A percentile compares a stretch with the other conserved stretches of the same genome.
Evolutionary conservation across 2,113 vertebrate species (phyloP).

Genomic region (Silurus asotus): DNA sequence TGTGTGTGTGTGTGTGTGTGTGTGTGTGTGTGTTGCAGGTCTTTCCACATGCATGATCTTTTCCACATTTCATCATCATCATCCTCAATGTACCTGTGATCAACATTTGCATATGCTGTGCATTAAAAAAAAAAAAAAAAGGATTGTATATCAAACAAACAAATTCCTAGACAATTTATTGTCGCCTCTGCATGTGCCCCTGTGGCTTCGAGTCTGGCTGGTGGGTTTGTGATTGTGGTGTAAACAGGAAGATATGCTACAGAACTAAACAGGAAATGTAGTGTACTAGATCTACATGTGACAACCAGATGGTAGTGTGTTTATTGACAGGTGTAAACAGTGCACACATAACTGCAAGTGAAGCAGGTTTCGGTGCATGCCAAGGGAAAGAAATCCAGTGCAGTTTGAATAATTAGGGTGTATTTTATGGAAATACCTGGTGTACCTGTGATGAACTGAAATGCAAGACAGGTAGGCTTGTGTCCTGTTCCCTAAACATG

Average conservation of each 20-base stretch:
- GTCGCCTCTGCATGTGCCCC: neutral
- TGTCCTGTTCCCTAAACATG: neutral
- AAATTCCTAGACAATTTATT: slow-evolving; percentile 21
- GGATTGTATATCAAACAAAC: too few relatives aligned
- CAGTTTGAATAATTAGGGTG: neutral
- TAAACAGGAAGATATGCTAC: slow-evolving; percentile 51
- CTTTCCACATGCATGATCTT: neutral
- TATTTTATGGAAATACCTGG: neutral
- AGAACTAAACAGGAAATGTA: slow-evolving; percentile 46
- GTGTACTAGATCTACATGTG: slow-evolving; percentile 28
- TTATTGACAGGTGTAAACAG: slow-evolving; percentile 4
- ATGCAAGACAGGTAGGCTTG: slow-evolving; percentile 21
- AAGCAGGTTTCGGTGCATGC: neutral
- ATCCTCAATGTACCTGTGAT: neutral
- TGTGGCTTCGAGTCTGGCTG: slow-evolving; percentile 22
- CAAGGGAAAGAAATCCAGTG: neutral
- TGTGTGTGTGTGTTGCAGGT: neutral
- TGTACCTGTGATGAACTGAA: neutral
- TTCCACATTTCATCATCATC: too few relatives aligned
- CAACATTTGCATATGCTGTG: neutral
- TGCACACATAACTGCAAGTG: too few relatives aligned
- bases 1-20: neutral
- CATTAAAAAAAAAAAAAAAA: neutral
- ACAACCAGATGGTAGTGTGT: neutral
- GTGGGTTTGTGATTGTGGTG: slow-evolving; percentile 48